Percentiles rank a stretch among this genome's conserved stretches.
phyloP scores from a whole-genome alignment of 1,140 invertebrate genomes.

The Drosophila simulans region DNA sequence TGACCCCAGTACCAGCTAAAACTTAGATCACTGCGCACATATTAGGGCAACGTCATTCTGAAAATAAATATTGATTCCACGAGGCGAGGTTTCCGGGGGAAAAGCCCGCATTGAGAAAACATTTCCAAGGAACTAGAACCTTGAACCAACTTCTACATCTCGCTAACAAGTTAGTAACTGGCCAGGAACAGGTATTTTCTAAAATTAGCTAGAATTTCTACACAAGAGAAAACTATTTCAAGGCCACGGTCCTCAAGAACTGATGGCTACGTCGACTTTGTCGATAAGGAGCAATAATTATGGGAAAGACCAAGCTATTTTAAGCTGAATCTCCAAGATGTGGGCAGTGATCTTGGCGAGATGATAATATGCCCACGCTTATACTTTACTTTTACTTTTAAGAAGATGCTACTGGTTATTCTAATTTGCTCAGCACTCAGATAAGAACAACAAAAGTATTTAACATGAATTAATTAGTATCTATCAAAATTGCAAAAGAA shows the following conservation, averaged over 20 bases:
- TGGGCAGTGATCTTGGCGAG: too few relatives aligned
- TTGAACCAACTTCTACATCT: slow-evolving; percentile 15
- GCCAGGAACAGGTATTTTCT: slow-evolving; percentile 1
- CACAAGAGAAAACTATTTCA: slow-evolving; percentile 9
- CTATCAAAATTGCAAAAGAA: too few relatives aligned
- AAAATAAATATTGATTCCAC: slow-evolving; percentile 43
- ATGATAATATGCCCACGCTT: too few relatives aligned
- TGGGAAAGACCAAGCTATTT: neutral
- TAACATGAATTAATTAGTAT: too few relatives aligned
- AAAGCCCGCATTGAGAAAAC: slow-evolving; percentile 28
- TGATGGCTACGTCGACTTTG: neutral
- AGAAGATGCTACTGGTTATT: neutral
- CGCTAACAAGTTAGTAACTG: slow-evolving; percentile 1
- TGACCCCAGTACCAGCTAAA: slow-evolving; percentile 3
- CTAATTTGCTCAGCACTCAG: neutral
- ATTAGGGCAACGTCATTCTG: slow-evolving; percentile 24
- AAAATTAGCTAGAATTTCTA: neutral
- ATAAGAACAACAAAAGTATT: too few relatives aligned
- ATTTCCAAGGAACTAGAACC: slow-evolving; percentile 42
- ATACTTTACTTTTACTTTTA: neutral
- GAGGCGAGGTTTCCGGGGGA: slow-evolving; percentile 38
- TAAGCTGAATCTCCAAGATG: too few relatives aligned
- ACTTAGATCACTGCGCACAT: slow-evolving; percentile 46
- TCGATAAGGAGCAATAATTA: neutral
- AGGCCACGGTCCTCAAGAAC: neutral